Conservation (phyloP, 2,888 invertebrate genomes). For the Chaitophorus viminalis region DNA sequence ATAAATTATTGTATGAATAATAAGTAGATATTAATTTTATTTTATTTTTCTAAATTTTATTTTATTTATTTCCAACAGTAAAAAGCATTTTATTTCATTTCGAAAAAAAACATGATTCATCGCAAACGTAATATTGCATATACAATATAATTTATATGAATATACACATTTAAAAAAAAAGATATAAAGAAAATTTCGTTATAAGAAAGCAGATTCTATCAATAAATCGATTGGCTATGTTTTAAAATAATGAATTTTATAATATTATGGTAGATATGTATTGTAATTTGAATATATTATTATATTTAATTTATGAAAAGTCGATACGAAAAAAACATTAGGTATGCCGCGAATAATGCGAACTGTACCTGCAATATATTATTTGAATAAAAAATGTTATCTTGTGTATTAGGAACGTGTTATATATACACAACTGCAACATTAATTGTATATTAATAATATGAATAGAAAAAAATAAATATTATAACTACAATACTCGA, state of each 20-base stretch:
- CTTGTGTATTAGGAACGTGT: not conserved
- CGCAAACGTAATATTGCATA: not conserved
- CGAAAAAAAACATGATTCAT: constrained; percentile 8
- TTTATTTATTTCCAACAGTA: constrained; percentile 25
- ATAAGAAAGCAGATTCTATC: constrained; percentile 33
- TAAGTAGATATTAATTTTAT: constrained; percentile 49
- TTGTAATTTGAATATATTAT: constrained; percentile 44
- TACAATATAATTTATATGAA: not conserved
- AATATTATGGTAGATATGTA: constrained; percentile 25
- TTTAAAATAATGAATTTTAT: constrained; percentile 30
- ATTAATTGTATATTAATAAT: not conserved
- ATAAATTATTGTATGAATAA: constrained; percentile 57
- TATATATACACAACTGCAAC: not conserved
- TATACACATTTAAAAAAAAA: not conserved
- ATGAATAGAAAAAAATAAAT: not conserved
- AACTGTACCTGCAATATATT: not conserved
- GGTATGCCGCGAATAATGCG: not conserved
- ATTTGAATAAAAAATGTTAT: constrained; percentile 9
- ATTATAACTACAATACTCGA: constrained; percentile 2
- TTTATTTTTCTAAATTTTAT: constrained; percentile 34
- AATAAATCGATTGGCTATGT: not conserved
- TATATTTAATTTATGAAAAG: constrained; percentile 5
- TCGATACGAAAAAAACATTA: constrained; percentile 6
- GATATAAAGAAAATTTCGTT: constrained; percentile 11
- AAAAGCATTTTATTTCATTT: constrained; percentile 43